Percentiles rank a stretch among this genome's conserved stretches.
Conservation (phyloP, 2,797 vertebrate species). For the Steatocranus sp. region DNA sequence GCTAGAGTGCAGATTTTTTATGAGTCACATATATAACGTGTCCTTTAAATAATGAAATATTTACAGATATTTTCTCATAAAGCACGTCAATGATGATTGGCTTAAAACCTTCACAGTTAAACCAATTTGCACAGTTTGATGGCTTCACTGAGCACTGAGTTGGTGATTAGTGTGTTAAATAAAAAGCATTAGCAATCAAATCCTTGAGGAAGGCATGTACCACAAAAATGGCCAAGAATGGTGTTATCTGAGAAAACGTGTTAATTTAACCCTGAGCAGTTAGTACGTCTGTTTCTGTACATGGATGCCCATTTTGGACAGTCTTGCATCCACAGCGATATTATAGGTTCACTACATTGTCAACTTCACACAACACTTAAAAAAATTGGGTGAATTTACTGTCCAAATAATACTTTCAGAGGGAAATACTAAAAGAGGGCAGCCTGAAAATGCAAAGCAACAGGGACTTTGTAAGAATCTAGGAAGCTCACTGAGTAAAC, state of each 20-base stretch:
- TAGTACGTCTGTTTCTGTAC: background rate
- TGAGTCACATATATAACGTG: background rate
- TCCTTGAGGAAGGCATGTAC: background rate
- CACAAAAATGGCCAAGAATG: background rate
- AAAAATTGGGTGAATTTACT: background rate
- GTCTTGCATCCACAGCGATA: background rate
- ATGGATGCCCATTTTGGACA: background rate
- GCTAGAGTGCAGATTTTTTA: background rate
- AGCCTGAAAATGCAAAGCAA: background rate
- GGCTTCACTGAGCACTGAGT: background rate
- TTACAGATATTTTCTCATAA: background rate
- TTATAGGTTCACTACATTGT: background rate
- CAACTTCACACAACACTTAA: background rate
- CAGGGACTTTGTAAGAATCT: slow-evolving; percentile 1
- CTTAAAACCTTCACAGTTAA: background rate
- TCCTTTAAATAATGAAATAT: background rate
- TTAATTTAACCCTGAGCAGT: background rate
- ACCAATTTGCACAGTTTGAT: background rate
- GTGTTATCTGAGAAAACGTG: background rate
- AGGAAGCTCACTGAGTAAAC: slow-evolving; percentile 12
- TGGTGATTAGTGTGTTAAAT: background rate
- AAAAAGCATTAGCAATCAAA: background rate
- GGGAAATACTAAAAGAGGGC: background rate
- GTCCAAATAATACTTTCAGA: background rate
- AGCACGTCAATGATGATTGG: background rate